phyloP scores from a whole-genome alignment of 2,888 invertebrate species.

The Mesorhabditis spiculigera region DNA sequence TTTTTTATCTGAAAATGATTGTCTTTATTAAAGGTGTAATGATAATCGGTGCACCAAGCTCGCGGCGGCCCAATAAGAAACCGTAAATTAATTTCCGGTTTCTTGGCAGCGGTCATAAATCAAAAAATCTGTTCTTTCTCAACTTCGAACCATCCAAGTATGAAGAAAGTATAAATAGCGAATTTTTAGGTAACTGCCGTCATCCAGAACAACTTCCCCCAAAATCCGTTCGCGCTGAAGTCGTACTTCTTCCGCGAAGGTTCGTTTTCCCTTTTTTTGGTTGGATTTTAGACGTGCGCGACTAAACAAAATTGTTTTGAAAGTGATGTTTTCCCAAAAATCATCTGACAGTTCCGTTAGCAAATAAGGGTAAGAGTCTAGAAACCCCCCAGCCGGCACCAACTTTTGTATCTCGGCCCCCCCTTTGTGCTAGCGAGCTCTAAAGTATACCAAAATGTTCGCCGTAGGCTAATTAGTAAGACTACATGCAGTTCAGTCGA shows the following conservation, averaged over 20 bases:
- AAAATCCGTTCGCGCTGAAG: conserved; percentile 50
- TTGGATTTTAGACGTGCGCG: too few relatives aligned
- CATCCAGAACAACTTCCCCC: conserved; percentile 56
- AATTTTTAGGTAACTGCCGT: conserved; percentile 50
- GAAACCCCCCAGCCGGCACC: too few relatives aligned
- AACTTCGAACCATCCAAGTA: too few relatives aligned
- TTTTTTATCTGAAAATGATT: not conserved
- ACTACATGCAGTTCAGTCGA: too few relatives aligned
- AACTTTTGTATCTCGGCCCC: too few relatives aligned
- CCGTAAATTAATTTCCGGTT: too few relatives aligned
- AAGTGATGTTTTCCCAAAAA: not conserved
- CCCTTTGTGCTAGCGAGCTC: too few relatives aligned
- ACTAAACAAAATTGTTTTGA: not conserved
- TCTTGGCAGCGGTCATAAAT: too few relatives aligned
- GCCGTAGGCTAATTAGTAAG: too few relatives aligned
- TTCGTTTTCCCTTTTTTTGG: not conserved
- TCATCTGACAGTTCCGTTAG: not conserved
- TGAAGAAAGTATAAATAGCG: not conserved
- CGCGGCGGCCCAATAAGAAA: not conserved
- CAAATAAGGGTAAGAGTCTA: too few relatives aligned
- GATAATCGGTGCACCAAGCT: not conserved
- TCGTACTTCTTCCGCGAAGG: conserved; percentile 56
- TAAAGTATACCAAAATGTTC: too few relatives aligned
- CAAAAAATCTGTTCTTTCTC: too few relatives aligned
- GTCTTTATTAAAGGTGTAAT: not conserved